These are phyloP conservation scores for Tachina fera DNA, from an alignment of 2,888 invertebrate species.

Conservation along the genomic window DNA sequence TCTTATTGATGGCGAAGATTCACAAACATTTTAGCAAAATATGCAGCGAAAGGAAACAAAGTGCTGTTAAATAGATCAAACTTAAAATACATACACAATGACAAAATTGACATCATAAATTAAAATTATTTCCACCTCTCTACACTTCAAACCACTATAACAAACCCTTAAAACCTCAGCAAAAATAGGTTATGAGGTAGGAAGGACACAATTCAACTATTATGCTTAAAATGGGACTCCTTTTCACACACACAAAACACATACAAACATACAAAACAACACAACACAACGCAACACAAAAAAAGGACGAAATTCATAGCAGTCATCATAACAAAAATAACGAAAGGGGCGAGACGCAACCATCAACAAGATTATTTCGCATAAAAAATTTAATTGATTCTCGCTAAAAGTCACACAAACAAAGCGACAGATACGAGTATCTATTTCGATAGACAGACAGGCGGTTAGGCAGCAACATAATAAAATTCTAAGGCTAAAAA, in stretches of 20 bases:
- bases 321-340: constrained; percentile 59
- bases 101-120: constrained; percentile 81
- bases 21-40: constrained; percentile 43
- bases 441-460: constrained; percentile 20
- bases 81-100: constrained; percentile 53
- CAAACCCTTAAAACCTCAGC: constrained; percentile 66
- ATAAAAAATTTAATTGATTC: constrained; percentile 81
- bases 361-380: constrained; percentile 82
- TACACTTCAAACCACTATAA: constrained; percentile 76
- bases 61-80: constrained; percentile 14
- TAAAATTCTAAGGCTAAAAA: constrained; percentile 38
- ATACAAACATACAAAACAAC: background rate
- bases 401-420: constrained; percentile 78
- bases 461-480: constrained; percentile 43
- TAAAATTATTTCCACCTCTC: constrained; percentile 83
- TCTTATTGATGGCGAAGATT: constrained; percentile 10
- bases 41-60: background rate
- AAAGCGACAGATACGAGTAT: constrained; percentile 65
- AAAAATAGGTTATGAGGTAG: constrained; percentile 67
- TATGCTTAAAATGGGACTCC: constrained; percentile 20
- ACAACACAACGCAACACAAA: background rate
- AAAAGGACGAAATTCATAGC: constrained; percentile 40
- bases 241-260: background rate
- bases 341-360: constrained; percentile 80
- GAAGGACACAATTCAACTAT: constrained; percentile 54